Evolutionary conservation across 2,113 vertebrate species (phyloP), one percentile per base, ranked within the genome.

Genomic region (Rhea pennata): DNA sequence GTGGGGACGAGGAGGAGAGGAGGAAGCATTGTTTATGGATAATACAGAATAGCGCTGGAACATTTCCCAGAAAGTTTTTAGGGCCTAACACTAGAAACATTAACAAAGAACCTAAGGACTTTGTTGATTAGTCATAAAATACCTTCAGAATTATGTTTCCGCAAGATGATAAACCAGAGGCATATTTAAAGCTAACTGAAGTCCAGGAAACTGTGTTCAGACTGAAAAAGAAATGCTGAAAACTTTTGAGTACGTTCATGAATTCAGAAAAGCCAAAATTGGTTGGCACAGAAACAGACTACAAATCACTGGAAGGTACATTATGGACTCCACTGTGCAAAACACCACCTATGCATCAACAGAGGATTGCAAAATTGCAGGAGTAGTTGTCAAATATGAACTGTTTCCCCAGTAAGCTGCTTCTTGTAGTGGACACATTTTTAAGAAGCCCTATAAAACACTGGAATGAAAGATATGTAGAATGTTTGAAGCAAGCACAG

Each of bases 91-190:
- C 40, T 54, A 59, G n/a, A 66, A 69, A 74, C 40, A n/a, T 73
- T 58, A 50, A 70, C 82, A 81, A 78, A 22, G 14, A 72, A 54
- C 23, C 44, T 64, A n/a, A 91, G 27, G 39, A 75, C 19, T 75
- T 87, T 24, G 27, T 78, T 81, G 84, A 82, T 84, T 75, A 93
- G 88, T 76, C 42, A 73, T 84, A 79, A 95, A 91, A 61, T 36
- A 73, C 16, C 82, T 79, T 1, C 9, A 31, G 6, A 87, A 87
- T 87, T 58, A 61, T 24, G 29, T n/a, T 89, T 91, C 44, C 67
- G 12, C 82, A 86, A 84, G 53, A 87, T 1, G 3, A 71, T 90
- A 91, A 69, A 71, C 10, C 39, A 84, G 12, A 61, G 24, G 15
- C 31, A 23, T 71, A 78, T 77, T 84, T 84, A 75, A 93, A 50